Percentiles rank a stretch among this genome's conserved stretches.
Evolutionary conservation across 1,140 invertebrate genomes (phyloP).

Genomic region (Anoplophora glabripennis): DNA sequence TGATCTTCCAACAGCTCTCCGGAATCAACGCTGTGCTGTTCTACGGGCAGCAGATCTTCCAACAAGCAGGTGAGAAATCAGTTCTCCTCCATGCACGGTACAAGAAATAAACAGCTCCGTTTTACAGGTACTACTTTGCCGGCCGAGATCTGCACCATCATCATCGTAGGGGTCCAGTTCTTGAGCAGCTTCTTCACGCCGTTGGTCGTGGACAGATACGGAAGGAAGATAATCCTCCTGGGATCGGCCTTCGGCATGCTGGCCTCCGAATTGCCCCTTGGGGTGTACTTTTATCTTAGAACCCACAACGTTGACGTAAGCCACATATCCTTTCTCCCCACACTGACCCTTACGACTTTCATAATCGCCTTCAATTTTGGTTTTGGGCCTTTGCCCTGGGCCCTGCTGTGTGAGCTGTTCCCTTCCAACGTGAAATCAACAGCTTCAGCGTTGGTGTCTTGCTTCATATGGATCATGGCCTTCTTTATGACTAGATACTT

Average conservation of each 20-base stretch:
- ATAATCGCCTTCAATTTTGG: conserved; percentile 50
- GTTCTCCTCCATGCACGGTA: no score
- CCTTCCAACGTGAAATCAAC: conserved; percentile 69
- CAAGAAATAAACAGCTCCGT: no score
- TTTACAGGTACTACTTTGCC: conserved; percentile 49
- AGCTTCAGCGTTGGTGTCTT: conserved; percentile 70
- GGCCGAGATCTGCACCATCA: conserved; percentile 63
- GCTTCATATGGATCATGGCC: conserved; percentile 71
- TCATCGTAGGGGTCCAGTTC: conserved; percentile 68
- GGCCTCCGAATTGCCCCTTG: conserved; percentile 29
- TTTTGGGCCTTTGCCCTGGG: conserved; percentile 79
- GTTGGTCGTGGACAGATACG: conserved; percentile 48
- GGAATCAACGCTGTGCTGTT: conserved; percentile 83
- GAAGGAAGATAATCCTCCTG: conserved; percentile 67
- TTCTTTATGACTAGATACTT: conserved; percentile 67
- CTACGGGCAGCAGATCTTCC: conserved; percentile 72
- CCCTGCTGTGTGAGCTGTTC: conserved; percentile 79
- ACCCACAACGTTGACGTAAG: conserved; percentile 10
- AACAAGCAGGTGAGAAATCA: conserved; percentile 49
- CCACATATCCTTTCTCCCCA: conserved; percentile 32
- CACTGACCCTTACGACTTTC: conserved; percentile 31
- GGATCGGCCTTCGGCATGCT: conserved; percentile 63
- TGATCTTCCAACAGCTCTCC: conserved; percentile 71
- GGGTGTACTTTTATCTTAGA: conserved; percentile 24
- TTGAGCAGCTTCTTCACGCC: conserved; percentile 11